Evolutionary conservation across 2,797 vertebrate species (phyloP), one percentile per base, ranked within the genome.

Genomic region (Gymnothorax reevesii): DNA sequence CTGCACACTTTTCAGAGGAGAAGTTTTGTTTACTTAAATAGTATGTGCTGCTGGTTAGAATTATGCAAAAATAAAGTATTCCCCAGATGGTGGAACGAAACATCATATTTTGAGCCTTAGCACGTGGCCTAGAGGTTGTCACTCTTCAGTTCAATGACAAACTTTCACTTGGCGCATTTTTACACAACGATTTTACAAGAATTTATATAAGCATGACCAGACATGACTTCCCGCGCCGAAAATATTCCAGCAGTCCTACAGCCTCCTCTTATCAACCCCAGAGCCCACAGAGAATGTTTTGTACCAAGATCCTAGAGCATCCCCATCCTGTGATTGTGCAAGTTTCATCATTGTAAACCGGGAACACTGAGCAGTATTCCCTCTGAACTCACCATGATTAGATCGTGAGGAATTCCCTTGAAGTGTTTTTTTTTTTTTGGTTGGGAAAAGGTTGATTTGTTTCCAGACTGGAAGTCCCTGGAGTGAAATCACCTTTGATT

Each of bases 401-500:
- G 90, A 90, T 90, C 79, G 92, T 90, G 89, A 92, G 96, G 96
- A 96, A 96, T 97, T 96, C 93, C 91, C 90, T 94, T 92, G 86
- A 93, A 94, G 94, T 92, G 93, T 91, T 89, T 94, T 92, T 95
- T 88, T 64, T 87, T 91, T 91, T 89, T 94, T 92, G 95, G 94
- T 93, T 94, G 95, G 95, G 94, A 94, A 94, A 87, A 89, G 91
- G 94, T 96, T 97, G 96, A 97, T 95, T 91, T 94, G 96, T 96
- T 96, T 95, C 95, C 90, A 88, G 88, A 88, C 92, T 90, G 90
- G 93, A 93, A 71, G 88, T 89, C 91, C 91, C 92, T 92, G 91
- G 93, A 92, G 92, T 60, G 87, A 91, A 60, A 87, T 89, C 87
- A 89, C 88, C 88, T 87, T 84, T 82, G 86, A 87, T 88, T 71